Evolutionary conservation across 2,113 vertebrate species (phyloP).

Genomic region (Ictalurus punctatus): DNA sequence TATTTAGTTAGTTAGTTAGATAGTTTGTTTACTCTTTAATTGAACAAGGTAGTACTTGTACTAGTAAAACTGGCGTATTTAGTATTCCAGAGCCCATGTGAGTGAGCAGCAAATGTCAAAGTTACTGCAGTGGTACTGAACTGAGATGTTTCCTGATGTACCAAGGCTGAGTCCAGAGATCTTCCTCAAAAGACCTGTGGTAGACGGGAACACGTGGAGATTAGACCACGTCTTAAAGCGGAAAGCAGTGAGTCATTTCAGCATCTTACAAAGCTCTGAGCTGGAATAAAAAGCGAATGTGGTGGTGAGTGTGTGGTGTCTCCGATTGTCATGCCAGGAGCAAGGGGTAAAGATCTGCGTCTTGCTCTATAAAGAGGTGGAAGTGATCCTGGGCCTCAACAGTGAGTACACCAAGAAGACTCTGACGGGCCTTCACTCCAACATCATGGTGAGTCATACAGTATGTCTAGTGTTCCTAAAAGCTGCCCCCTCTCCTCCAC

Average conservation of each 20-base stretch:
- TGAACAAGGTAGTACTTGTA: too few relatives aligned
- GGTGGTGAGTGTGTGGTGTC: not conserved
- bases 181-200: conserved; percentile 58
- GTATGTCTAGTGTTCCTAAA: conserved; percentile 43
- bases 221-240: conserved; percentile 58
- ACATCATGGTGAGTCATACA: conserved; percentile 59
- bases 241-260: conserved; percentile 53
- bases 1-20: not conserved
- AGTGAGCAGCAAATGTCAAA: not conserved
- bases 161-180: conserved; percentile 60
- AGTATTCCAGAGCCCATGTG: not conserved
- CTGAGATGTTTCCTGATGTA: conserved; percentile 12
- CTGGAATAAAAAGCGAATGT: not conserved
- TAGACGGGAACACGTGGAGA: conserved; percentile 61
- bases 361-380: conserved; percentile 61
- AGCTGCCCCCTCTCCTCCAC: conserved; percentile 5
- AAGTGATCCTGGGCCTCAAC: conserved; percentile 60
- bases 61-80: not conserved
- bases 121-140: not conserved
- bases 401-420: conserved; percentile 64
- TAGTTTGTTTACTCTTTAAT: not conserved
- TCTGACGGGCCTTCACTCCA: conserved; percentile 58
- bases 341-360: conserved; percentile 59
- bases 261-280: not conserved
- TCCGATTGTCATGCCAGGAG: conserved; percentile 42